Evolutionary conservation across 1,140 invertebrate species (phyloP), one percentile per base, ranked within the genome.

Genomic region (Diachasmimorpha longicaudata): DNA sequence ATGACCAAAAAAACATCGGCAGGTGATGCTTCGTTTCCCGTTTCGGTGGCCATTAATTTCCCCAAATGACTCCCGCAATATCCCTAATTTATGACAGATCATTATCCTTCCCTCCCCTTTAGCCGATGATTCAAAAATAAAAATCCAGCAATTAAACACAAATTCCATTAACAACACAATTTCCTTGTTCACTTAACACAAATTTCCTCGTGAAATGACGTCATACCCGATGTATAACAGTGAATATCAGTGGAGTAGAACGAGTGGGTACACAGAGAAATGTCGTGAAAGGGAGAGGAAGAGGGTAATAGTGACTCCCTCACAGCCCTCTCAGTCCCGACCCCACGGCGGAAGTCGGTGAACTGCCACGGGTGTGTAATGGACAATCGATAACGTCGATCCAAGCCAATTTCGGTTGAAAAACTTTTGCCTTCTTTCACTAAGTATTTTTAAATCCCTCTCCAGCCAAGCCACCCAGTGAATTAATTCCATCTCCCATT

Each of bases 381-480:
- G 69, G 52, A 71, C 69, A 76, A 76, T 76, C 74, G 69, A 76
- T 76, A 68, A 76, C 52, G 69, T 66, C 55, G 52, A 71, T 76
- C 39, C 69, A 16, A 76, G 74, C 69, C 69, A 76, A 76, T 76
- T 76, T 71, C 58, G 31, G 58, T 63, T 63, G 70, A 55, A 63
- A 69, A 74, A 74, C 63, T 69, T 74, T 68, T 68, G 25, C 44
- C 14, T 68, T n/a, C 36, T 44, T 69, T 42, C 16, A n/a, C 66
- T 70, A 70, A 70, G 68, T 75, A 75, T 75, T 74, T 74, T 74
- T 74, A 48, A 74, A 74, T 66, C 66, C 73, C 21, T 46, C 31
- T 37, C n/a, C 25, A 36, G n/a, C 21, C 36, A 31, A 31, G 37
- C 42, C 23, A 21, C 23, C 11, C 36, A n/a, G 13, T 39, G 66